Conservation (phyloP, 2,113 vertebrate species). For the Erpornis zantholeuca region DNA sequence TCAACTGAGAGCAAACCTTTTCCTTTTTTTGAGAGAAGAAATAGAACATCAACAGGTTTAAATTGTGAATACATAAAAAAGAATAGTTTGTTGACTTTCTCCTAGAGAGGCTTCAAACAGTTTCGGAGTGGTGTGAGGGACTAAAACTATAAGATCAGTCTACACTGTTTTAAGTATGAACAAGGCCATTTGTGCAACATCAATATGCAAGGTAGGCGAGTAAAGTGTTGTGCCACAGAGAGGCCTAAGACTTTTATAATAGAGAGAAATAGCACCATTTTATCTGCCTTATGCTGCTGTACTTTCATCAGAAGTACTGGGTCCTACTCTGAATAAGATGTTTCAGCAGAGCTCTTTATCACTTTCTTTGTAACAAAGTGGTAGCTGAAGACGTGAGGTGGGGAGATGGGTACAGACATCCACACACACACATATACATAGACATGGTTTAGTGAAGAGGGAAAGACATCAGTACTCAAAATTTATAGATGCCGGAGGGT, state of each 20-base stretch:
- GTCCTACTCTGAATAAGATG: not conserved
- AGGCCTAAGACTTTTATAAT: not conserved
- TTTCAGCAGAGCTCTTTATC: conserved; percentile 1
- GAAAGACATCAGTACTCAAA: not conserved
- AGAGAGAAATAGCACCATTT: conserved; percentile 34
- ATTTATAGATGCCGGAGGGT: not conserved
- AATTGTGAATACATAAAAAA: not conserved
- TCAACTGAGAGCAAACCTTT: not conserved
- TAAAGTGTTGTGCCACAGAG: not conserved
- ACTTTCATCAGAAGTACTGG: not conserved
- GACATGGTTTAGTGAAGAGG: not conserved
- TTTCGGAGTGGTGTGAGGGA: not conserved
- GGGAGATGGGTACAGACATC: fast-evolving
- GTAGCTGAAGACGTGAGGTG: not conserved
- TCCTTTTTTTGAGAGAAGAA: not conserved
- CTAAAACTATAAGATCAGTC: not conserved
- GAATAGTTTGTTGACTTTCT: not conserved
- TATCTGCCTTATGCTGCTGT: not conserved
- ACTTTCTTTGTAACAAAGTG: not conserved
- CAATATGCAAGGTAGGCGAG: not conserved
- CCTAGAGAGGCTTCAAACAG: not conserved
- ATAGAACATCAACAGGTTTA: not conserved
- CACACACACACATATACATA: too few relatives aligned
- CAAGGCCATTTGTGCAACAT: conserved; percentile 14
- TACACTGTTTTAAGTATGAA: not conserved